Conservation (phyloP, 2,888 invertebrate genomes). For the Elegia similella region DNA sequence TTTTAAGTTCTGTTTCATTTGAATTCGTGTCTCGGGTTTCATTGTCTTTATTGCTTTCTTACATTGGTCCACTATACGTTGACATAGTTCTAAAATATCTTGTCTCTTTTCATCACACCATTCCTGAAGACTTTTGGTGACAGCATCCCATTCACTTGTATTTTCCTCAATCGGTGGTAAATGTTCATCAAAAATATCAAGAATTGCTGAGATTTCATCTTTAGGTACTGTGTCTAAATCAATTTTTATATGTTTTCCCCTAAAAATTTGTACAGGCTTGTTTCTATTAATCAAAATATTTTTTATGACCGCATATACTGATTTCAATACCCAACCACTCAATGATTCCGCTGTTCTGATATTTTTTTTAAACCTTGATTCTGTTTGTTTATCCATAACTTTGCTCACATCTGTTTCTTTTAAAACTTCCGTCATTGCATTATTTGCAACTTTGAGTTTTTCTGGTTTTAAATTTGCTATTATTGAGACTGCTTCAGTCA, state of each 20-base stretch:
- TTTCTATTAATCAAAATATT: conserved; percentile 1
- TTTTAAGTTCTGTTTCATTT: neutral
- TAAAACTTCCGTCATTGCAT: neutral
- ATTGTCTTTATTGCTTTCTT: neutral
- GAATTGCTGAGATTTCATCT: neutral
- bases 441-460: neutral
- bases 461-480: neutral
- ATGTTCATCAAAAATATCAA: neutral
- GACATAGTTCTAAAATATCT: neutral
- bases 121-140: neutral
- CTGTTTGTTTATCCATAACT: neutral
- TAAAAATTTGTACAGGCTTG: neutral
- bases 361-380: neutral
- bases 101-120: neutral
- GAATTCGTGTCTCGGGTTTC: neutral
- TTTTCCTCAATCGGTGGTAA: neutral
- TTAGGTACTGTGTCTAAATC: neutral
- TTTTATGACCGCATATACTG: neutral
- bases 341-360: neutral
- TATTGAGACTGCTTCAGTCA: neutral
- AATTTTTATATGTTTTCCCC: neutral
- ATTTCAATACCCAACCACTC: neutral
- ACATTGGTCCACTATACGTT: neutral
- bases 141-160: neutral
- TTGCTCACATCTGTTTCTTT: conserved; percentile 3